Conservation (phyloP, 2,888 invertebrate genomes). For the Parochlus steinenii region DNA sequence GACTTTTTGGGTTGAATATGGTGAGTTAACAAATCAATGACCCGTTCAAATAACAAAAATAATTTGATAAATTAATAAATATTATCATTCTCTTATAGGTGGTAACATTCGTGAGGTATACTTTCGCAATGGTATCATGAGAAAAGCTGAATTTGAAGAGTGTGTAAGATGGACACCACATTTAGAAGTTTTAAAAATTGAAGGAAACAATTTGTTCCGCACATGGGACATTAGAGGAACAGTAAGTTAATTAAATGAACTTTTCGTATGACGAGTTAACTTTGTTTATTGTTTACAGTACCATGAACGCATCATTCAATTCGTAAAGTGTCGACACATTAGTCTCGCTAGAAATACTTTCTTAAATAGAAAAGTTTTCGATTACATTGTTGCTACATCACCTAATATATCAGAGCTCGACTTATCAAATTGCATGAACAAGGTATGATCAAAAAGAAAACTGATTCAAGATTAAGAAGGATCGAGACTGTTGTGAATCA, state of each 20-base stretch:
- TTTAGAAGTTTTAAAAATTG: constrained; percentile 7
- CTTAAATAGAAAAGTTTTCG: constrained; percentile 9
- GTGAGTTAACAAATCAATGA: background rate
- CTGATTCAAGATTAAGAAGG: no score
- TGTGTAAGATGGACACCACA: constrained; percentile 9
- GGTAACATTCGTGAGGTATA: constrained; percentile 10
- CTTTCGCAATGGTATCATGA: constrained; percentile 11
- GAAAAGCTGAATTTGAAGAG: constrained; percentile 10
- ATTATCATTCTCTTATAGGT: background rate
- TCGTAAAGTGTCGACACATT: constrained; percentile 9
- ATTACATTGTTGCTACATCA: constrained; percentile 6
- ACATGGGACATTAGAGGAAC: constrained; percentile 7
- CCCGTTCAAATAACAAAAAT: no score
- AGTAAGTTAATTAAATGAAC: no score
- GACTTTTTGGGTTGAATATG: constrained; percentile 10
- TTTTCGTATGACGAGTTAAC: no score
- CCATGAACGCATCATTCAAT: constrained; percentile 2
- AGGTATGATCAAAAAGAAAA: no score
- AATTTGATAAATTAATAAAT: background rate
- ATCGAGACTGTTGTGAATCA: no score
- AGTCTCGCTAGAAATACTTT: constrained; percentile 5
- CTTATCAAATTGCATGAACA: constrained; percentile 3
- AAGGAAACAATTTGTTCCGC: constrained; percentile 7
- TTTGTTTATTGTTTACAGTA: no score
- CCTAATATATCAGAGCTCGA: constrained; percentile 8